A percentile compares a stretch with the other conserved stretches of the same genome.
Evolutionary conservation across 35 echinoderm and acorn worm genomes (phyloP).

Genomic region (Diadema setosum): DNA sequence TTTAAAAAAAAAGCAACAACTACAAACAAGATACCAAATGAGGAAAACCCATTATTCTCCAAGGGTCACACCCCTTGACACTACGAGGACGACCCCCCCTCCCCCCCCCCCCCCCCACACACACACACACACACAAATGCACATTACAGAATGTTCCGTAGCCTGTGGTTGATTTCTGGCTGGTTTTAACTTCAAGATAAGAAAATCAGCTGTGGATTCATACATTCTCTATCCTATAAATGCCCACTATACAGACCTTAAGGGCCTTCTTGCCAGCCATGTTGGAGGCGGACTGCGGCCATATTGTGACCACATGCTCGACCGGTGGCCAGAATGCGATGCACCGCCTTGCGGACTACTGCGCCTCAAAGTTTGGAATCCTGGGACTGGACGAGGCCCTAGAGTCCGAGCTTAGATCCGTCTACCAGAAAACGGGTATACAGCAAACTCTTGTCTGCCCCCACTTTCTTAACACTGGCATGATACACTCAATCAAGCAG

Average conservation of each 20-base stretch:
- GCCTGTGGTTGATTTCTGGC: too few species aligned
- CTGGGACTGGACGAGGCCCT: slow-evolving; percentile 73
- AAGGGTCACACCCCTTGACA: too few species aligned
- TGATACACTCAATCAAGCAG: slow-evolving; percentile 36
- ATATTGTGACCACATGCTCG: slow-evolving; percentile 63
- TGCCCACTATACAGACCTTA: slow-evolving; percentile 58
- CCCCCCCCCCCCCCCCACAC: too few species aligned
- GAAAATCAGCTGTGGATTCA: too few species aligned
- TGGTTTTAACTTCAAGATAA: too few species aligned
- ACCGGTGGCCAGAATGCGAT: neutral
- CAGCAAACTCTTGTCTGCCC: slow-evolving; percentile 70
- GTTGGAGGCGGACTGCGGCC: slow-evolving; percentile 65
- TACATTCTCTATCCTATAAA: too few species aligned
- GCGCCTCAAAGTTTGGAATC: slow-evolving; percentile 74
- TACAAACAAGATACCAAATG: too few species aligned
- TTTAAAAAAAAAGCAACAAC: too few species aligned
- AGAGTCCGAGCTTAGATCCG: slow-evolving; percentile 39
- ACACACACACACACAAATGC: too few species aligned
- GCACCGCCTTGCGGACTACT: slow-evolving; percentile 62
- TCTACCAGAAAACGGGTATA: slow-evolving; percentile 48
- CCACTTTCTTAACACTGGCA: slow-evolving; percentile 66
- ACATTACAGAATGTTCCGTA: too few species aligned
- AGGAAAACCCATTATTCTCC: too few species aligned
- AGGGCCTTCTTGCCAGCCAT: slow-evolving; percentile 83
- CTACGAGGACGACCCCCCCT: too few species aligned